Percentiles rank a stretch among this genome's conserved stretches.
Conservation (phyloP, 1,140 invertebrate genomes). For the Brachionus calyciflorus region DNA sequence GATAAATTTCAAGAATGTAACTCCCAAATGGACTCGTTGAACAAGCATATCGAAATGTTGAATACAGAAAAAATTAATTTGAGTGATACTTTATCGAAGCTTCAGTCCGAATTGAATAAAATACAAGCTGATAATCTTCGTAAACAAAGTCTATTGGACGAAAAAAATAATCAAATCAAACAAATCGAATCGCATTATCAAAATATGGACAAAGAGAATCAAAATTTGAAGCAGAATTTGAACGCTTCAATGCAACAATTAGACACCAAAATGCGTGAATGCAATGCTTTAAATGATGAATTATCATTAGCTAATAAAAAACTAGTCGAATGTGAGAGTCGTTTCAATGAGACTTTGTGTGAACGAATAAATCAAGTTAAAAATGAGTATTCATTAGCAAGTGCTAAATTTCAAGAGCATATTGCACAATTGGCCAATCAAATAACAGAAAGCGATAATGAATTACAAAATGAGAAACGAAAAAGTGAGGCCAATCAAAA, state of each 20-base stretch:
- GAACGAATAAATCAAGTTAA: not conserved
- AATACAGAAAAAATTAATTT: not conserved
- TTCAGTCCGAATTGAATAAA: not conserved
- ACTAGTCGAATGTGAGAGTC: not conserved
- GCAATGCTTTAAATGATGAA: not conserved
- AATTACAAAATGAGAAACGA: slow-evolving; percentile 11
- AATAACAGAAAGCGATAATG: not conserved
- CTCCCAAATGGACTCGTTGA: not conserved
- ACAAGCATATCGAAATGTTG: not conserved
- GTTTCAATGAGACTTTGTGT: not conserved
- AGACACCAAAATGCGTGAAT: slow-evolving; percentile 10
- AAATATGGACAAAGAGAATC: slow-evolving; percentile 34
- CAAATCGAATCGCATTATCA: slow-evolving; percentile 24
- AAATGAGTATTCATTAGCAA: slow-evolving; percentile 12
- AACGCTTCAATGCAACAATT: slow-evolving; percentile 16
- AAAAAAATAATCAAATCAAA: slow-evolving; percentile 21
- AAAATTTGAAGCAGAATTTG: slow-evolving; percentile 26
- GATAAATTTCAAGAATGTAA: not conserved
- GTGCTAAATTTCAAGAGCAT: not conserved
- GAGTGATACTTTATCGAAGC: not conserved
- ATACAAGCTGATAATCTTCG: not conserved
- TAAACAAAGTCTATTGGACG: not conserved
- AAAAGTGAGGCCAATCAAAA: not conserved
- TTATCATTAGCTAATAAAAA: slow-evolving; percentile 12
- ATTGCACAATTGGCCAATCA: not conserved